Percentiles rank a stretch among this genome's conserved stretches.
phyloP scores from a whole-genome alignment of 2,888 invertebrate species.

The Ectemnius cavifrons region DNA sequence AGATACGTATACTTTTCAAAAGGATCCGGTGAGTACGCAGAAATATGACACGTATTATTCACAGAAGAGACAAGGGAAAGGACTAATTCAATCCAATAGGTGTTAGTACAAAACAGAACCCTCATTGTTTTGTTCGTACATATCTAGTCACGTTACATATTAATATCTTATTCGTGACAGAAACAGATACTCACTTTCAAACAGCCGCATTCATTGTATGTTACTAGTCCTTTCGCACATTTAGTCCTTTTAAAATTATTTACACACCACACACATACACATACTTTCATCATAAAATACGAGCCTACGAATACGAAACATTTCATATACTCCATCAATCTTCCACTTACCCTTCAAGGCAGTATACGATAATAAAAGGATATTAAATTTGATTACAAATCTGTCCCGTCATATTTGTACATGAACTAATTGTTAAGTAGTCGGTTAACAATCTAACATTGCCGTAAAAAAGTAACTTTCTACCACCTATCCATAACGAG shows the following conservation, averaged over 20 bases:
- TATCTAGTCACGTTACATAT: slow-evolving; percentile 34
- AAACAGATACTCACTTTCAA: slow-evolving; percentile 23
- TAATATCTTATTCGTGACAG: slow-evolving; percentile 25
- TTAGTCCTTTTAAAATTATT: slow-evolving; percentile 37
- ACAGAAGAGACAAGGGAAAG: slow-evolving; percentile 19
- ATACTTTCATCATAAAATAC: slow-evolving; percentile 29
- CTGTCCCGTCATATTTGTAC: no score
- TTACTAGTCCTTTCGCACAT: slow-evolving; percentile 13
- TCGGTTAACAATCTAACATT: no score
- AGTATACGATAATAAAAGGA: no score
- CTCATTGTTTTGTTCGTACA: slow-evolving; percentile 27
- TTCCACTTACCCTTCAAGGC: no score
- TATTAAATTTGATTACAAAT: no score
- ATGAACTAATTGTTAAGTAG: no score
- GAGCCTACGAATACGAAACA: slow-evolving; percentile 17
- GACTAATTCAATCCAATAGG: slow-evolving; percentile 31
- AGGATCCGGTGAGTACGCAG: not conserved
- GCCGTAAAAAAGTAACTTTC: no score
- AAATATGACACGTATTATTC: slow-evolving; percentile 1
- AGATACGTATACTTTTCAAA: not conserved
- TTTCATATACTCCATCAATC: not conserved
- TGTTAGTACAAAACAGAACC: slow-evolving; percentile 56
- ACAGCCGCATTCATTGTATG: slow-evolving; percentile 24
- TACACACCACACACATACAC: slow-evolving; percentile 24
- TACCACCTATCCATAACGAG: no score